Conservation (phyloP, 1,140 invertebrate species). For the Aphidius ervi region DNA sequence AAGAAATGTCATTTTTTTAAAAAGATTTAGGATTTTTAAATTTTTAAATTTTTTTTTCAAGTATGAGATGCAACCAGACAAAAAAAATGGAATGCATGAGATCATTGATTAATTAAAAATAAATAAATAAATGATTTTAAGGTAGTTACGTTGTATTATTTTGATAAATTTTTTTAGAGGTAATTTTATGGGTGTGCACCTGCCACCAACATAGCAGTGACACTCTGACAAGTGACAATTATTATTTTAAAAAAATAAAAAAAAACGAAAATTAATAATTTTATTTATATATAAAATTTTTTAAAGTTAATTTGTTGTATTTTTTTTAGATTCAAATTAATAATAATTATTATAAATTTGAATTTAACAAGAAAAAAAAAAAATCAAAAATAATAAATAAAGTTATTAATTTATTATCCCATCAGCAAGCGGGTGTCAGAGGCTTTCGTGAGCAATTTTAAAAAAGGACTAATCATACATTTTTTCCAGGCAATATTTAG, state of each 20-base stretch:
- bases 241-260: constrained; percentile 26
- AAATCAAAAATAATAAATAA: neutral
- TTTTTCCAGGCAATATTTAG: constrained; percentile 40
- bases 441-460: constrained; percentile 43
- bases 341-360: too few relatives aligned
- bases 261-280: constrained; percentile 26
- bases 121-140: neutral
- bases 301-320: too few relatives aligned
- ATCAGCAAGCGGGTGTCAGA: constrained; percentile 49
- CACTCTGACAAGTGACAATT: constrained; percentile 21
- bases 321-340: too few relatives aligned
- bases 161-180: constrained; percentile 33
- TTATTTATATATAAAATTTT: constrained; percentile 16
- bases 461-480: constrained; percentile 40
- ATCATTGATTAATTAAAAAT: constrained; percentile 16
- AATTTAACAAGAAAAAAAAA: neutral
- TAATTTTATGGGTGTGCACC: constrained; percentile 51
- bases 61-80: constrained; percentile 4
- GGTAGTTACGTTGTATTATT: constrained; percentile 26
- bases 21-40: too few relatives aligned
- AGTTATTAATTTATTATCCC: constrained; percentile 33
- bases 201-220: constrained; percentile 47
- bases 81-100: constrained; percentile 6
- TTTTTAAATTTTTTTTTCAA: neutral
- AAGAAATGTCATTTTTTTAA: too few relatives aligned